Evolutionary conservation across 2,113 vertebrate genomes (phyloP), one percentile per base, ranked within the genome.

Genomic region (Cairina moschata): DNA sequence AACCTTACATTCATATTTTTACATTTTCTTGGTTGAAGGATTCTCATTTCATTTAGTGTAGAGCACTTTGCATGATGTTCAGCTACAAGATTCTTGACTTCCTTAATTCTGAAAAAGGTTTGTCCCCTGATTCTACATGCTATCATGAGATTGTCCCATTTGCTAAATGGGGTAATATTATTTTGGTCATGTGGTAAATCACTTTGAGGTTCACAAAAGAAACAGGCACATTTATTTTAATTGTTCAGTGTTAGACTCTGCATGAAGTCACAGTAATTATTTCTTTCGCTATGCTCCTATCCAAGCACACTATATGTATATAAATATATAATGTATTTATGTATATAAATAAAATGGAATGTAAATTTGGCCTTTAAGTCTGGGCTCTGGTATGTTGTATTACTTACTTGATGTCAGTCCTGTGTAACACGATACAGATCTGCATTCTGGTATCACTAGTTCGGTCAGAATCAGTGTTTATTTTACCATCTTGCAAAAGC

Each of bases 281-380:
- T 36, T 58, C 32, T 88, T 90, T 90, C 56, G 56, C 69, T 95
- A 25, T 83, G 60, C 34, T 66, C 56, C 44, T 83, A 78, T 68
- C 60, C 46, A 93, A 76, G 34, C 40, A 73, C 40, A 94, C 50
- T 63, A 71, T 92, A 94, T 91, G 54, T 86, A 40, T 40, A 40
- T 40, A 40, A 40, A 40, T 40, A 40, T 40, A 40, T 40, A 40
- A 40, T 13, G 40, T 40, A 40, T 40, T 40, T 40, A 91, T 59
- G 40, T 89, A 84, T 96, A 78, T 77, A 88, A 96, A 96, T 87
- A 92, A 95, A 95, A 96, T 83, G 79, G 94, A 96, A 96, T 97
- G 94, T 92, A 98, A 95, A 97, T 97, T 95, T 97, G 77, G 82
- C 83, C 93, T 97, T 89, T 79, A 96, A 97, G 81, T 65, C 84